Conservation (phyloP, 2,888 invertebrate genomes). For the Ormia ochracea region DNA sequence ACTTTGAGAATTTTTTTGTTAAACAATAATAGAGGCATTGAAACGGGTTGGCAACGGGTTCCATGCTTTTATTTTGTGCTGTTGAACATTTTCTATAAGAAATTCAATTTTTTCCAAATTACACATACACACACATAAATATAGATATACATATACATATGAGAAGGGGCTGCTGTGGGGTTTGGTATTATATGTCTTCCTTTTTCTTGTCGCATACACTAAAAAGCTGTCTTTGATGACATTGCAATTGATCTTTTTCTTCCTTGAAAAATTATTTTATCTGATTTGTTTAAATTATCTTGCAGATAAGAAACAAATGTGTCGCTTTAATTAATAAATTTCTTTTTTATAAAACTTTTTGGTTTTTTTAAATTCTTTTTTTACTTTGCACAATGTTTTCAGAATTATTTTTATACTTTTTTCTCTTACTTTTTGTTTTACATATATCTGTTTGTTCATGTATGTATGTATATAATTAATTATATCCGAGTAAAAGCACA, state of each 20-base stretch:
- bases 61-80: conserved; percentile 57
- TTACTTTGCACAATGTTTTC: neutral
- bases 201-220: conserved; percentile 16
- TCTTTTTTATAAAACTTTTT: neutral
- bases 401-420: too few relatives aligned
- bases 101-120: conserved; percentile 21
- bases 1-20: conserved; percentile 10
- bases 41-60: conserved; percentile 34
- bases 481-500: neutral
- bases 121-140: too few relatives aligned
- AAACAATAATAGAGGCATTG: neutral
- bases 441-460: too few relatives aligned
- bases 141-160: neutral
- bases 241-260: conserved; percentile 47
- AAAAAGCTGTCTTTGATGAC: conserved; percentile 3
- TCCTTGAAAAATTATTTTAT: conserved; percentile 9
- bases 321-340: neutral
- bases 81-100: conserved; percentile 39
- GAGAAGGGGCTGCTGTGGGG: neutral
- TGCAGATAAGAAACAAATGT: conserved; percentile 18
- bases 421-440: too few relatives aligned
- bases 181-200: conserved; percentile 3
- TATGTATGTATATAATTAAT: neutral
- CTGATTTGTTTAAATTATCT: conserved; percentile 35
- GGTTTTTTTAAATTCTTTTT: neutral